Conservation (phyloP, 2,888 invertebrate genomes). For the Temnothorax ravouxi region DNA sequence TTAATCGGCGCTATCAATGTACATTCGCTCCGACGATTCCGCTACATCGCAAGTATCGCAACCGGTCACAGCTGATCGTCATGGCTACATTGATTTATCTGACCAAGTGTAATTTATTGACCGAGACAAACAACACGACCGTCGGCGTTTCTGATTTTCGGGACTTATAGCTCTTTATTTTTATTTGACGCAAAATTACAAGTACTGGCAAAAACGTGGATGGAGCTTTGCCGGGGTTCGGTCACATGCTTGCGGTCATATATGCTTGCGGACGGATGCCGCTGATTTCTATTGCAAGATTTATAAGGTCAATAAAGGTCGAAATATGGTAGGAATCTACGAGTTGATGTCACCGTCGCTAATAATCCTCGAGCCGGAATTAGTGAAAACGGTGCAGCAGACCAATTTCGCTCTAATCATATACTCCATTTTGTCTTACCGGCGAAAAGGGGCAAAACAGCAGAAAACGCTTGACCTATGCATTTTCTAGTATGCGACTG, state of each 20-base stretch:
- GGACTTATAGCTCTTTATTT: not conserved
- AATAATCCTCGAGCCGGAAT: conserved; percentile 76
- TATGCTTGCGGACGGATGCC: conserved; percentile 18
- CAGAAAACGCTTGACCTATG: conserved; percentile 64
- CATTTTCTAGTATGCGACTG: conserved; percentile 73
- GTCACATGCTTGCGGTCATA: conserved; percentile 58
- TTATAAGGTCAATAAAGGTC: conserved; percentile 14
- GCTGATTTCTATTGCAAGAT: conserved; percentile 19
- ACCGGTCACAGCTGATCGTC: not conserved
- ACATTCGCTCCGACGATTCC: not conserved
- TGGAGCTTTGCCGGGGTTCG: conserved; percentile 61
- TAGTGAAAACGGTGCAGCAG: conserved; percentile 77
- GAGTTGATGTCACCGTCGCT: conserved; percentile 65
- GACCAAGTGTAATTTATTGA: conserved; percentile 68
- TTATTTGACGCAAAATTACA: not conserved
- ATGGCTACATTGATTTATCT: not conserved
- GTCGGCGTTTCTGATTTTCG: not conserved
- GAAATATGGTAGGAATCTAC: conserved; percentile 62
- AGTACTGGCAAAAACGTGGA: conserved; percentile 65
- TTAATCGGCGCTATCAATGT: not conserved
- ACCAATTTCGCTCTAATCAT: conserved; percentile 75
- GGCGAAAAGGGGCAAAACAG: conserved; percentile 75
- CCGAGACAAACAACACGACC: conserved; percentile 8
- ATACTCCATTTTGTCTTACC: conserved; percentile 78
- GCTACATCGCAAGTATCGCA: not conserved